Conservation (phyloP, 1,140 invertebrate species). For the Andricus grossulariae region DNA sequence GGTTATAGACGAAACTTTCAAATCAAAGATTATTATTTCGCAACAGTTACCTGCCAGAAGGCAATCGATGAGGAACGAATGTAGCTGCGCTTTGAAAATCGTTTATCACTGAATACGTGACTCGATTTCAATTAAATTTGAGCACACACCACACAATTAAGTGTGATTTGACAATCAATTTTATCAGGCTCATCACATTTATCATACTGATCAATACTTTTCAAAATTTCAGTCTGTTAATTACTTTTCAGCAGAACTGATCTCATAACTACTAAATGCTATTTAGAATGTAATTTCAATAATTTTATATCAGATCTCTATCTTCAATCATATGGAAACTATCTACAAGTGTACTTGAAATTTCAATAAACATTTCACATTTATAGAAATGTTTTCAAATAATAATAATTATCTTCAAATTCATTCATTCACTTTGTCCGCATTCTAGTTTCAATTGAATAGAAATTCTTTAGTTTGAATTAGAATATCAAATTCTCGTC, state of each 20-base stretch:
- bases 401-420: too few relatives aligned
- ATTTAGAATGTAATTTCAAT: neutral
- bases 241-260: neutral
- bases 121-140: conserved; percentile 46
- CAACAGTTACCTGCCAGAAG: neutral
- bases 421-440: too few relatives aligned
- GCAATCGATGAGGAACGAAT: neutral
- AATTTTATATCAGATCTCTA: neutral
- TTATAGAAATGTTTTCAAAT: too few relatives aligned
- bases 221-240: neutral
- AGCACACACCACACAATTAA: conserved; percentile 55
- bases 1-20: neutral
- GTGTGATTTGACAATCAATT: conserved; percentile 36
- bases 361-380: neutral
- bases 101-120: conserved; percentile 36
- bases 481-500: too few relatives aligned
- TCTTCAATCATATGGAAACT: neutral
- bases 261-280: neutral
- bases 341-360: neutral
- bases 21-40: neutral
- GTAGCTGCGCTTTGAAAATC: neutral
- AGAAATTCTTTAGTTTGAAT: too few relatives aligned
- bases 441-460: too few relatives aligned
- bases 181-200: neutral
- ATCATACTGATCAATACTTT: neutral